phyloP scores from a whole-genome alignment of 1,140 invertebrate species.

The Solenopsis invicta region DNA sequence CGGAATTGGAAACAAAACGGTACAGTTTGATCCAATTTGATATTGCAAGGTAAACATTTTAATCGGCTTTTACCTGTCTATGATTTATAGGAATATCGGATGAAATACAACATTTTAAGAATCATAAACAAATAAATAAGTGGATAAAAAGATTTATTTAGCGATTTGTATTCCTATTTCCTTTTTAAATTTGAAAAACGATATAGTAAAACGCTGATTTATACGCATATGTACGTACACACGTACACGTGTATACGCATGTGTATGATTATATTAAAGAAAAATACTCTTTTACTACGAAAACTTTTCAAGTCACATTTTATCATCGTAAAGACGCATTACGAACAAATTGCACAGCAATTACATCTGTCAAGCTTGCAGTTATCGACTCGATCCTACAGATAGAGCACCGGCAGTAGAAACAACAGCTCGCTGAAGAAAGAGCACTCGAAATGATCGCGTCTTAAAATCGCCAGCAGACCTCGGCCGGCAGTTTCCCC shows the following conservation, averaged over 20 bases:
- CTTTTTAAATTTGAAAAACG: background rate
- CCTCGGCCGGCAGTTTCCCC: constrained; percentile 48
- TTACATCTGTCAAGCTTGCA: constrained; percentile 30
- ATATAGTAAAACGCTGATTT: background rate
- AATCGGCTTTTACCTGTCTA: background rate
- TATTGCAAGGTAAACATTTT: constrained; percentile 9
- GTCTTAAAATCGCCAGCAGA: constrained; percentile 55
- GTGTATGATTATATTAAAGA: background rate
- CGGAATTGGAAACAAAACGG: constrained; percentile 12
- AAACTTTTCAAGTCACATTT: background rate
- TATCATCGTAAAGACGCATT: background rate
- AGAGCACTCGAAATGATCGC: constrained; percentile 51
- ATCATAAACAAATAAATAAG: constrained; percentile 7
- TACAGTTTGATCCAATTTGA: constrained; percentile 34
- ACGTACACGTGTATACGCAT: background rate
- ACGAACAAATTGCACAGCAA: background rate
- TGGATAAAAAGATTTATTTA: constrained; percentile 6
- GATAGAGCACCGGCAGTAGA: background rate
- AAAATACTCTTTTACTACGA: background rate
- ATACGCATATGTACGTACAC: background rate
- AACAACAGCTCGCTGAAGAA: constrained; percentile 27
- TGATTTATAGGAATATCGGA: background rate
- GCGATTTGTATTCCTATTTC: background rate
- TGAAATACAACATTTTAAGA: background rate
- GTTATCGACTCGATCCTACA: background rate